A percentile compares a stretch with the other conserved stretches of the same genome.
Conservation (phyloP, 2,797 vertebrate species). For the Platalea minor region DNA sequence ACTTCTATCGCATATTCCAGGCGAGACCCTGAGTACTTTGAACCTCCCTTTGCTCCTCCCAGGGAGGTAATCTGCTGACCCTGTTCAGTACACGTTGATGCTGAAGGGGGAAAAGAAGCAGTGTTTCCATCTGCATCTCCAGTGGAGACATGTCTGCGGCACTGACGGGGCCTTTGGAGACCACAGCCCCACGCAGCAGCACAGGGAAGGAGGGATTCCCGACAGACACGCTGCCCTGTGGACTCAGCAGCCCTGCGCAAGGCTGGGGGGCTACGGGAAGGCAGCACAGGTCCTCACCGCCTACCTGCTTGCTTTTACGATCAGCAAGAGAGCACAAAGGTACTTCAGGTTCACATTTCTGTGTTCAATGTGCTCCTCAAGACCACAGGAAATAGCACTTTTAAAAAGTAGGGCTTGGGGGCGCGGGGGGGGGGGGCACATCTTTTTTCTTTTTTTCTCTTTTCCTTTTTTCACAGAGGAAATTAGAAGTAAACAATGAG, state of each 20-base stretch:
- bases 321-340: neutral
- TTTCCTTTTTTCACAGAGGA: neutral
- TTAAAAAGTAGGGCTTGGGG: neutral
- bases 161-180: neutral
- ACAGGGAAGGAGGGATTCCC: neutral
- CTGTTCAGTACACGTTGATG: neutral
- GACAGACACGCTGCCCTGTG: accelerated
- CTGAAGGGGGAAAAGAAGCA: neutral
- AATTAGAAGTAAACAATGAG: neutral
- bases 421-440: neutral
- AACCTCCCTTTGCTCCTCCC: neutral
- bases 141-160: accelerated
- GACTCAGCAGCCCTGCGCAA: neutral
- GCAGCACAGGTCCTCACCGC: accelerated
- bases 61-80: neutral
- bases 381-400: slow-evolving; percentile 51
- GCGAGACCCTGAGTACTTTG: neutral
- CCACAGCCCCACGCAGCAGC: accelerated
- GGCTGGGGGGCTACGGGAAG: neutral
- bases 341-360: neutral
- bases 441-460: neutral
- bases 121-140: neutral
- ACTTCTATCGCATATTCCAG: neutral
- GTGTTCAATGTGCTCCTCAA: neutral
- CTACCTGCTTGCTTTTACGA: neutral